Base-by-base conservation (phyloP, 2,797 vertebrate species). In the Paramormyrops hopkinsi region DNA sequence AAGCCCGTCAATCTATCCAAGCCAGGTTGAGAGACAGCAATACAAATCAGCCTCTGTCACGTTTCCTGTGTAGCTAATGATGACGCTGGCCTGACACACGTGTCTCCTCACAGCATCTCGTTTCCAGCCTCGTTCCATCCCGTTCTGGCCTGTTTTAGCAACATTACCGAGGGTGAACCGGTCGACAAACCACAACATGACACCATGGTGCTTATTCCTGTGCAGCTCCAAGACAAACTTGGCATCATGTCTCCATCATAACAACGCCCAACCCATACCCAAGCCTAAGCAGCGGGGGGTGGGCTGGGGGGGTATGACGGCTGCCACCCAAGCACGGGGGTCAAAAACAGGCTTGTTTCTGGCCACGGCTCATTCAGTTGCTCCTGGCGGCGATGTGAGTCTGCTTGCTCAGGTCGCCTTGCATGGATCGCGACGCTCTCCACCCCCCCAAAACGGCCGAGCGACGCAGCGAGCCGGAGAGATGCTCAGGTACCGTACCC, bases 151-250 rank as follows among this genome's bases (percentile, higher is more conserved):
- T 59, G 54, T 44, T n/a, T 48, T 46, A 29, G 88, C 41, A 2
- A 8, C 22, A 2, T 86, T 48, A 33, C 88, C 33, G 46, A 73
- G 83, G 89, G 69, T 54, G 50, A 76, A 51, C 62, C 83, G 3
- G 62, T 76, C 51, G 83, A 86, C 84, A 22, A n/a, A 73, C 62
- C 88, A 87, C 89, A 56, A 89, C 89, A 73, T 89, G n/a, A 51
- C 89, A 89, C 84, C 59, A 48, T 86, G 62, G 89, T 89, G 89
- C 14, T 53, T 65, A 76, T 84, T 87, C 62, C 83, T 2, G 50
- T 14, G 41, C 62, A 8, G 46, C 19, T 89, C 84, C 89, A 89
- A 89, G 84, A 51, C 50, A 89, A 89, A 89, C 59, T 87, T 76
- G 84, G 84, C 33, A 44, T 33, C 11, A 53, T 87, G 85, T 59